Percentiles rank a stretch among this genome's conserved stretches.
These are phyloP conservation scores for Poecile atricapillus DNA, from an alignment of 2,113 vertebrate genomes.

Conservation along the genomic window DNA sequence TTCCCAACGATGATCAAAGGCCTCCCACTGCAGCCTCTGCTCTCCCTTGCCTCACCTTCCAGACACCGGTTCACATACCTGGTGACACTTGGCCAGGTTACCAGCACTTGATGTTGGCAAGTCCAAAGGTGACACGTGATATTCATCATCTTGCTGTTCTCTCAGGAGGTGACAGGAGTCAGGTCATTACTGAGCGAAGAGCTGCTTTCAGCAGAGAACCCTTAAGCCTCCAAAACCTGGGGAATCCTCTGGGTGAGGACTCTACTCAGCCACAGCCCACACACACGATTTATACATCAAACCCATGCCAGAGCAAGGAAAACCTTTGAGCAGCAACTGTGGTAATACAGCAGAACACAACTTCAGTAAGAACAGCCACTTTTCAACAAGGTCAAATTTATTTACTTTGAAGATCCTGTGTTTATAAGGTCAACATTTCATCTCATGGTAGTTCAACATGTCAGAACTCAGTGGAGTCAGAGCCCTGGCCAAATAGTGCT, in stretches of 20 bases:
- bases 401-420: neutral
- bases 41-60: neutral
- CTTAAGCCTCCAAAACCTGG: neutral
- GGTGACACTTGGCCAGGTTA: neutral
- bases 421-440: neutral
- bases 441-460: too few relatives aligned
- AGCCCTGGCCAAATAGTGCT: neutral
- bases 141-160: neutral
- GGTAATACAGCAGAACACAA: neutral
- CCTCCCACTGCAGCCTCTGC: neutral
- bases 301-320: neutral
- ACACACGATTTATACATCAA: neutral
- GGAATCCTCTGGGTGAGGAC: neutral
- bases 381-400: neutral
- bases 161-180: neutral
- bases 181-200: neutral
- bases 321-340: neutral
- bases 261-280: neutral
- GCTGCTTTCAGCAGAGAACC: neutral
- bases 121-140: neutral
- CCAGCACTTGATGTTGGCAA: neutral
- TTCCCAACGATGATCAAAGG: fast-evolving
- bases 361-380: neutral
- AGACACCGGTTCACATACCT: fast-evolving
- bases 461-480: neutral